phyloP scores from a whole-genome alignment of 2,888 invertebrate species.

The Drosophila picticornis region DNA sequence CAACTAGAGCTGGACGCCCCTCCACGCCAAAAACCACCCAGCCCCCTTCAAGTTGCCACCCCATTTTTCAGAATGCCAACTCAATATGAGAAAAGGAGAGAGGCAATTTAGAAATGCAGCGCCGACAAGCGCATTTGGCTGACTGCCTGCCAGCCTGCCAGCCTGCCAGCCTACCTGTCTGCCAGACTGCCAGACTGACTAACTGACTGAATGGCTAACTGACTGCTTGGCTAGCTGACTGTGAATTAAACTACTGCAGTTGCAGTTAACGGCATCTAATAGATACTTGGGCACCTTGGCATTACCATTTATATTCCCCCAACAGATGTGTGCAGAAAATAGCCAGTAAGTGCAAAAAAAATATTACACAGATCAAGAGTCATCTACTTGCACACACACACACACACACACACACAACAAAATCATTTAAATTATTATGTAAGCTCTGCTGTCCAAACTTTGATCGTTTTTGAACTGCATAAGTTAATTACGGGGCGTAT shows the following conservation, averaged over 20 bases:
- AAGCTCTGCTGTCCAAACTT: not conserved
- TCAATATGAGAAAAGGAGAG: conserved; percentile 40
- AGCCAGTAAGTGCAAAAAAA: not conserved
- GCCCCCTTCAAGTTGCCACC: not conserved
- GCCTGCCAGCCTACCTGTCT: not conserved
- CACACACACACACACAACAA: not conserved
- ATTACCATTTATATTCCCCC: conserved; percentile 52
- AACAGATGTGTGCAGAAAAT: conserved; percentile 26
- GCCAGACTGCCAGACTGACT: not conserved
- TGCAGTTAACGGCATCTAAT: conserved; percentile 80
- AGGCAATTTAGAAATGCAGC: conserved; percentile 62
- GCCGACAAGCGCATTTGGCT: conserved; percentile 69
- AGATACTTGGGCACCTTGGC: conserved; percentile 79
- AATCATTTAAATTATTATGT: not conserved
- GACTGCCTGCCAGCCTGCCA: conserved; percentile 15
- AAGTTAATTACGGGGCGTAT: not conserved
- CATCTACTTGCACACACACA: not conserved
- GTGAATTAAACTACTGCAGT: conserved; percentile 71
- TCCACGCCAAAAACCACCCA: not conserved
- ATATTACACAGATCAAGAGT: not conserved
- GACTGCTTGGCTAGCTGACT: conserved; percentile 75
- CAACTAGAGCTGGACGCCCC: conserved; percentile 22
- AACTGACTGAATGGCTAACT: conserved; percentile 41
- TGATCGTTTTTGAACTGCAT: not conserved
- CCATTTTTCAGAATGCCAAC: not conserved